A percentile compares a stretch with the other conserved stretches of the same genome.
These are phyloP conservation scores for Odontophorus gujanensis DNA, from an alignment of 2,113 vertebrate genomes.

Conservation along the genomic window DNA sequence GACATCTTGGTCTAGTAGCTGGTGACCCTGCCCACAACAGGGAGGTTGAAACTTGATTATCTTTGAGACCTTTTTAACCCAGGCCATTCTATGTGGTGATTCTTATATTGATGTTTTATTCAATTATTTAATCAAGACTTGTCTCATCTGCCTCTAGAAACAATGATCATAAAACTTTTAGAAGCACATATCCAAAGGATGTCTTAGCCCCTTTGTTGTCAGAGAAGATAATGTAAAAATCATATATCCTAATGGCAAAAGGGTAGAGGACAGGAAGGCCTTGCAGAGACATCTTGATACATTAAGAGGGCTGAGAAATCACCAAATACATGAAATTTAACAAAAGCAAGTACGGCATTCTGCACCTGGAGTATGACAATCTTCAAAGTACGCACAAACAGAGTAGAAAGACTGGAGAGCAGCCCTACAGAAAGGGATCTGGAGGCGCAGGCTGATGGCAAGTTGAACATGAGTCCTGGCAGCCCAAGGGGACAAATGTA, in stretches of 20 bases:
- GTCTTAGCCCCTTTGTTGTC: background rate
- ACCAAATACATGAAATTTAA: background rate
- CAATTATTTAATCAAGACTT: background rate
- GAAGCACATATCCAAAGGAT: background rate
- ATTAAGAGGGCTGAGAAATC: background rate
- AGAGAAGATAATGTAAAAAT: background rate
- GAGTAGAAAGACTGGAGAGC: background rate
- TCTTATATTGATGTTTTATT: background rate
- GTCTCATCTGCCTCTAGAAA: background rate
- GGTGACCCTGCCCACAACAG: no score
- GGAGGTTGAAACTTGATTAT: no score
- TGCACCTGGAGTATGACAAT: background rate
- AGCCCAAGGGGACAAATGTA: background rate
- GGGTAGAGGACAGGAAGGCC: background rate
- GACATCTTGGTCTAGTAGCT: no score
- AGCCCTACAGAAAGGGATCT: background rate
- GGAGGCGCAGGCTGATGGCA: background rate
- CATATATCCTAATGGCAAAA: constrained; percentile 6
- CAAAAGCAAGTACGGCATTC: background rate
- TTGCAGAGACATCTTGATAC: background rate
- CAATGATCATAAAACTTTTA: background rate
- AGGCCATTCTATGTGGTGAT: no score
- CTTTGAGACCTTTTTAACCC: no score
- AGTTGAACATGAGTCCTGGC: background rate
- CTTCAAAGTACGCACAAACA: background rate